Evolutionary conservation across 2,888 invertebrate species (phyloP).

Genomic region (Petrolisthes cinctipes): DNA sequence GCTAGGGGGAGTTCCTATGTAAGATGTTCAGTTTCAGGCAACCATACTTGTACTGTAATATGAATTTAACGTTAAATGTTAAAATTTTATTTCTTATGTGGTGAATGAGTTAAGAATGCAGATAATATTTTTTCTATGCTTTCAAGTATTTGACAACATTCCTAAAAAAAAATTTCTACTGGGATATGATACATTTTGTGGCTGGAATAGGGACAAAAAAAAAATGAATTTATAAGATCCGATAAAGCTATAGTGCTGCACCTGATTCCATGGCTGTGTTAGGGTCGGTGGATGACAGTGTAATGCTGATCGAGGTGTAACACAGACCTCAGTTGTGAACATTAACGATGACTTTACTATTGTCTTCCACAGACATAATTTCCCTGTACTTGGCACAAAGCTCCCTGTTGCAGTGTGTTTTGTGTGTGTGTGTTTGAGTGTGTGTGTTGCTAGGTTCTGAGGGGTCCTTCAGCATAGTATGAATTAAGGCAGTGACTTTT

Average conservation of each 20-base stretch:
- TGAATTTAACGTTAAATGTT: constrained; percentile 25
- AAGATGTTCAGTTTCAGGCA: constrained; percentile 42
- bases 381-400: constrained; percentile 57
- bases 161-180: constrained; percentile 31
- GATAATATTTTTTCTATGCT: constrained; percentile 50
- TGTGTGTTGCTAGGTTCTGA: constrained; percentile 26
- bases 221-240: too few species aligned
- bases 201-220: constrained; percentile 35
- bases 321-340: background rate
- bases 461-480: constrained; percentile 55
- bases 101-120: constrained; percentile 32
- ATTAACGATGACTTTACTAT: constrained; percentile 41
- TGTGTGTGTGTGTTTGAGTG: constrained; percentile 30
- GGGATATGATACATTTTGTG: constrained; percentile 38
- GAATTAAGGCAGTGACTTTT: constrained; percentile 47
- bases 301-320: constrained; percentile 23
- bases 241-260: background rate
- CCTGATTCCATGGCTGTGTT: constrained; percentile 34
- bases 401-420: constrained; percentile 53
- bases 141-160: constrained; percentile 45
- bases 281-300: constrained; percentile 37
- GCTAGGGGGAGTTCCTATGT: constrained; percentile 24
- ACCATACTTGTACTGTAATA: constrained; percentile 20
- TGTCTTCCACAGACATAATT: constrained; percentile 50
- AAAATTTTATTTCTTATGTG: constrained; percentile 31